Percentiles rank a stretch among this genome's conserved stretches.
Conservation (phyloP, 2,113 vertebrate species). For the Clarias gariepinus region DNA sequence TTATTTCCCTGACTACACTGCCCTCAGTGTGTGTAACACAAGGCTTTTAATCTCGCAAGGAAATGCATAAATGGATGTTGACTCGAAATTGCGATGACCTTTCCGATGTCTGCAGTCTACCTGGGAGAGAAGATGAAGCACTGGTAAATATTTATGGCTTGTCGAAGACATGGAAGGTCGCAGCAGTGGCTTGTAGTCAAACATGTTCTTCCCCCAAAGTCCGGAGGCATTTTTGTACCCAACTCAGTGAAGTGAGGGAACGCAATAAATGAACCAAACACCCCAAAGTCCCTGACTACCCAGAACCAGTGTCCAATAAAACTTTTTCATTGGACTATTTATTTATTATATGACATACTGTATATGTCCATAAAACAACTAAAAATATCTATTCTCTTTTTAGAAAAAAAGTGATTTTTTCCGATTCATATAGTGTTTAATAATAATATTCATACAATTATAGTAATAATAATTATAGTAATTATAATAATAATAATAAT, state of each 20-base stretch:
- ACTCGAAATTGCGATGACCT: slow-evolving; percentile 52
- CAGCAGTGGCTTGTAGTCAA: slow-evolving; percentile 50
- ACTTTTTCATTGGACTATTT: no score
- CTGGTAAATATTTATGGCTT: slow-evolving; percentile 58
- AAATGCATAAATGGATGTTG: slow-evolving; percentile 57
- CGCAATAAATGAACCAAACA: slow-evolving; percentile 32
- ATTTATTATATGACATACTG: no score
- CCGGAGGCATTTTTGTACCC: slow-evolving; percentile 28
- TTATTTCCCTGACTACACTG: neutral
- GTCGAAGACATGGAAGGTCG: slow-evolving; percentile 49
- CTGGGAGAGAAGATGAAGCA: slow-evolving; percentile 46
- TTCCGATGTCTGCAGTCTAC: slow-evolving; percentile 49
- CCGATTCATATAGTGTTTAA: no score
- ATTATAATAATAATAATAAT: no score
- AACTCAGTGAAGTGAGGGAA: slow-evolving; percentile 26
- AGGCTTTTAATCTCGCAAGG: slow-evolving; percentile 41
- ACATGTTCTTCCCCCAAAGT: slow-evolving; percentile 37
- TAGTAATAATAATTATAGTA: no score
- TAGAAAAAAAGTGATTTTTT: no score
- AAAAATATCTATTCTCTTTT: no score
- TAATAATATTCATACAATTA: no score
- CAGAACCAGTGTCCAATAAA: neutral
- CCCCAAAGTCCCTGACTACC: neutral
- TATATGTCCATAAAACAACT: no score
- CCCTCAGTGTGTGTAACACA: neutral